Conservation (phyloP, 2,113 vertebrate genomes). For the Amphilophus citrinellus region DNA sequence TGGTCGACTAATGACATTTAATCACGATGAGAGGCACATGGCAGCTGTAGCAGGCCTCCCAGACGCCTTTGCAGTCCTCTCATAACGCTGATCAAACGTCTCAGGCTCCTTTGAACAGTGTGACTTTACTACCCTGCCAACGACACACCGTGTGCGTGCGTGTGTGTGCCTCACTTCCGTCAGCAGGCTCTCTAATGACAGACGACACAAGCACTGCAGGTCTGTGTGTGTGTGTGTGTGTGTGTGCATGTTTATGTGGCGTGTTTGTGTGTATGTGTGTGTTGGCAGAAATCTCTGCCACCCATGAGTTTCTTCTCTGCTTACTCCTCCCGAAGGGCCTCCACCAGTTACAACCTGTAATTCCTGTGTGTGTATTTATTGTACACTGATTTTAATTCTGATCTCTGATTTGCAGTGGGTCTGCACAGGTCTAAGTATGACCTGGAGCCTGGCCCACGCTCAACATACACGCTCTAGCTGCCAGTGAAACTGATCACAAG, state of each 20-base stretch:
- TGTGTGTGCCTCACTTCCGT: conserved; percentile 62
- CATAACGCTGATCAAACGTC: conserved; percentile 74
- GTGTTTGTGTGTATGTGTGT: conserved; percentile 24
- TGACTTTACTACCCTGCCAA: conserved; percentile 74
- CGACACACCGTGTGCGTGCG: conserved; percentile 47
- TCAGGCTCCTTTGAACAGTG: conserved; percentile 73
- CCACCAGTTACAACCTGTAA: conserved; percentile 58
- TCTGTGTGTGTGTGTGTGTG: conserved; percentile 7
- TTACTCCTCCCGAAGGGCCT: conserved; percentile 51
- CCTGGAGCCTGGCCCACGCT: conserved; percentile 55
- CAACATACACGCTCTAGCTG: conserved; percentile 52
- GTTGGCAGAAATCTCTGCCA: conserved; percentile 63
- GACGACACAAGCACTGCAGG: conserved; percentile 45
- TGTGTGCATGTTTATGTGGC: conserved; percentile 26
- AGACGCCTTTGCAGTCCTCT: conserved; percentile 56
- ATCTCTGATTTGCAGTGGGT: conserved; percentile 50
- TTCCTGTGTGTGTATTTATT: conserved; percentile 52
- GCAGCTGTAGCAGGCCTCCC: conserved; percentile 52
- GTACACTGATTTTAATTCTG: conserved; percentile 42
- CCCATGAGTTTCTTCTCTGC: conserved; percentile 62
- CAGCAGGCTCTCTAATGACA: conserved; percentile 73
- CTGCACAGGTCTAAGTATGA: conserved; percentile 38
- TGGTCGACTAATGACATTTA: conserved; percentile 53
- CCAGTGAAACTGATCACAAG: conserved; percentile 67
- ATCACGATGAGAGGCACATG: conserved; percentile 33